Percentiles rank a stretch among this genome's conserved stretches.
Conservation (phyloP, 2,888 invertebrate genomes). For the Leucophora obtusa region DNA sequence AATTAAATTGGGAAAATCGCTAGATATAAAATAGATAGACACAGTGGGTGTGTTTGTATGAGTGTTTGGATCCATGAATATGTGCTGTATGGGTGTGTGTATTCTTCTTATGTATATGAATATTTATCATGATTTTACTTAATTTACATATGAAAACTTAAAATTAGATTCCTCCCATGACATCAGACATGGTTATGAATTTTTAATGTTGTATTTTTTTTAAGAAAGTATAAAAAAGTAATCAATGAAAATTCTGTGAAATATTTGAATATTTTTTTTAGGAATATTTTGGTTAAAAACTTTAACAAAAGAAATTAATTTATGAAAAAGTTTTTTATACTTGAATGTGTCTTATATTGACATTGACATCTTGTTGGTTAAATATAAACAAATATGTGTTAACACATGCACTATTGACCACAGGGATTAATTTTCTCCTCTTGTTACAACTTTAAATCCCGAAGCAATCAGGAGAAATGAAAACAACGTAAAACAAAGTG, state of each 20-base stretch:
- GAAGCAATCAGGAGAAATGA: slow-evolving; percentile 10
- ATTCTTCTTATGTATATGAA: background rate
- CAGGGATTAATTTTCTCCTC: background rate
- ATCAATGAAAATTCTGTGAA: slow-evolving; percentile 11
- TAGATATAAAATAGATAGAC: background rate
- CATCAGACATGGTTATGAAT: slow-evolving; percentile 28
- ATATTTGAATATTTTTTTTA: slow-evolving; percentile 9
- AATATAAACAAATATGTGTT: background rate
- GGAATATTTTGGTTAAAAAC: background rate
- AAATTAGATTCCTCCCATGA: slow-evolving; percentile 29
- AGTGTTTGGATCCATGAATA: background rate
- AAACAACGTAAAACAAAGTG: background rate
- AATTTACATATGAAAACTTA: slow-evolving; percentile 27
- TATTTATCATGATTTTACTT: slow-evolving; percentile 12
- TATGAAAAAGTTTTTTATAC: slow-evolving; percentile 1
- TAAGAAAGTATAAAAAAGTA: slow-evolving; percentile 4
- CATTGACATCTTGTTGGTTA: slow-evolving; percentile 1
- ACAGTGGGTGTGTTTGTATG: background rate
- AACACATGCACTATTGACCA: background rate
- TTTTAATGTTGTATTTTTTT: slow-evolving; percentile 5
- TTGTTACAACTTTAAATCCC: slow-evolving; percentile 3
- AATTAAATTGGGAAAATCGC: slow-evolving; percentile 36
- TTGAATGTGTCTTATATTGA: slow-evolving; percentile 9
- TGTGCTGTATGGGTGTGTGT: background rate
- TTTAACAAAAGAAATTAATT: background rate